Evolutionary conservation across 2,888 invertebrate genomes (phyloP).

Genomic region (Drosophila nigricruria): DNA sequence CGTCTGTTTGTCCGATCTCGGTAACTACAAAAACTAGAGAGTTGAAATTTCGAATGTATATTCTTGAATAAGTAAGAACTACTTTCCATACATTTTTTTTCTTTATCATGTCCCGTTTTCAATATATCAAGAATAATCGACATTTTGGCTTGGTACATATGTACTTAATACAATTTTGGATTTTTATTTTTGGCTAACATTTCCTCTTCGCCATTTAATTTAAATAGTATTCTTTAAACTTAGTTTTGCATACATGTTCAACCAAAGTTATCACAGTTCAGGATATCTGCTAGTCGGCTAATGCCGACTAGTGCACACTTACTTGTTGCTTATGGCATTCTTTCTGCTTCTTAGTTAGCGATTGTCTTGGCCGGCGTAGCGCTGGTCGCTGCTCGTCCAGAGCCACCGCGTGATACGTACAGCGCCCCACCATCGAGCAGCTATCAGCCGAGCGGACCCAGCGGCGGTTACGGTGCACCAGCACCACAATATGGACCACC

Average conservation of each 20-base stretch:
- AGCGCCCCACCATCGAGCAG: conserved; percentile 81
- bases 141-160: not conserved
- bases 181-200: not conserved
- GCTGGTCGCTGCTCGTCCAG: conserved; percentile 82
- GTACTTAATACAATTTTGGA: not conserved
- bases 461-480: conserved; percentile 87
- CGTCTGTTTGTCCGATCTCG: not conserved
- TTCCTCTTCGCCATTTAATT: too few species aligned
- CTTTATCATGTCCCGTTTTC: not conserved
- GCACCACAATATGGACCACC: conserved; percentile 89
- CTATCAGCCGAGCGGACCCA: conserved; percentile 86
- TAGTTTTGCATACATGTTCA: not conserved
- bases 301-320: not conserved
- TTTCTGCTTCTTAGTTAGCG: conserved; percentile 71
- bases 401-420: conserved; percentile 84
- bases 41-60: not conserved
- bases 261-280: not conserved
- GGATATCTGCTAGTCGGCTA: not conserved
- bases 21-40: not conserved
- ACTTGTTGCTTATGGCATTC: conserved; percentile 19
- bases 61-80: not conserved
- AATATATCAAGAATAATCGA: not conserved
- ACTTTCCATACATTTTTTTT: not conserved
- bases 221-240: not conserved
- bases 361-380: conserved; percentile 77